Evolutionary conservation across 2,113 vertebrate species (phyloP), one percentile per base, ranked within the genome.

Genomic region (Neogobius melanostomus): DNA sequence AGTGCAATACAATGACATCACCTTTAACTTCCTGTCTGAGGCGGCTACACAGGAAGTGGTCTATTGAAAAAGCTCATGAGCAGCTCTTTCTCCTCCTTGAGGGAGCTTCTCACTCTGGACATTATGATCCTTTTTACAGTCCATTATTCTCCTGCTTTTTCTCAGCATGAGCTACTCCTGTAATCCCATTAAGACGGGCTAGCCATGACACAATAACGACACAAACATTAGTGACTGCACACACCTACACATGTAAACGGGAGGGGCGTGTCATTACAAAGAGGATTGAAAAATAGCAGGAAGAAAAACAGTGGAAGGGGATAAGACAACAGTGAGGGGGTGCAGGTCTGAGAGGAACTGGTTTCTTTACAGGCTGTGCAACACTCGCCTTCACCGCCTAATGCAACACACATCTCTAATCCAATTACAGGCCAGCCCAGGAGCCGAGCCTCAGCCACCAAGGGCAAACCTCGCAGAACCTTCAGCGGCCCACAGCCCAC

Each of bases 391-490:
- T 63, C 65, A 4, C 46, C 49, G 62, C 71, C 79, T 83, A 85
- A 87, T 88, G 87, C 79, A 89, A 81, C 72, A 64, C 72, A 49
- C 62, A 83, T 73, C 79, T 85, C 76, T 90, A 90, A 91, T 91
- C 90, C 90, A 90, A 89, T 91, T 92, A 91, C 73, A 81, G 86
- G 81, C 69, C 81, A 84, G 87, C 77, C 84, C 77, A 53, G 74
- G 56, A 21, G 80, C 77, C 78, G 64, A 76, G 79, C 81, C 76
- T 79, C 73, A 80, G 77, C 79, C 80, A 57, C 78, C 87, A 88
- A 89, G 85, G 87, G 74, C 89, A 88, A 82, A 86, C 67, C 79
- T 53, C 50, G 77, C 42, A 51, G 66, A 61, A 68, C 77, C 64
- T 88, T 49, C 72, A 64, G 8, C 47, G 2, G 43, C 61, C 65